Evolutionary conservation across 2,888 invertebrate genomes (phyloP).

Genomic region (Stomorhina lunata): DNA sequence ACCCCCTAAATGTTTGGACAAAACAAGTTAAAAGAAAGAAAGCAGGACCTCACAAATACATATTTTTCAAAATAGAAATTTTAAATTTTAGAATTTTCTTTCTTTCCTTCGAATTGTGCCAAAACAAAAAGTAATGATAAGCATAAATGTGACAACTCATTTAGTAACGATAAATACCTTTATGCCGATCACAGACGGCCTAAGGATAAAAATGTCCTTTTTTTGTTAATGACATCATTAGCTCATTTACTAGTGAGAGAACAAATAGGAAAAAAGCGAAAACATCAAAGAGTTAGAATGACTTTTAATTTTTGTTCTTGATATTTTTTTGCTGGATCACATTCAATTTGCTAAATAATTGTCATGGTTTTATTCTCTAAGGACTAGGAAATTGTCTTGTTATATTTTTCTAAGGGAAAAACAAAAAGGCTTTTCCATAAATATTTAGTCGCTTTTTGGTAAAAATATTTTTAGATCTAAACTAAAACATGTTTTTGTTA

Average conservation of each 20-base stretch:
- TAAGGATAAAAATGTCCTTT: not conserved
- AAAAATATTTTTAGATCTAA: constrained; percentile 60
- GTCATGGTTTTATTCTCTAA: not conserved
- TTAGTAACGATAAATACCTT: constrained; percentile 42
- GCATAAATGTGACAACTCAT: constrained; percentile 63
- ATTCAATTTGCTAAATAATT: not conserved
- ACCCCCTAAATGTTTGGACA: constrained; percentile 48
- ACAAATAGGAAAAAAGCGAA: constrained; percentile 7
- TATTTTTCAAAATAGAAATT: not conserved
- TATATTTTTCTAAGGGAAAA: not conserved
- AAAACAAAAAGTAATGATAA: constrained; percentile 46
- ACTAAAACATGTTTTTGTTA: constrained; percentile 40
- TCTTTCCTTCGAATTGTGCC: not conserved
- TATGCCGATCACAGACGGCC: not conserved
- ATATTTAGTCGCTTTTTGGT: constrained; percentile 63
- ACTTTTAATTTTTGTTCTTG: constrained; percentile 11
- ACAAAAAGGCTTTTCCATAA: constrained; percentile 47
- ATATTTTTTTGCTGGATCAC: constrained; percentile 35
- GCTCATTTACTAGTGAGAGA: constrained; percentile 18
- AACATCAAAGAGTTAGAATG: constrained; percentile 61
- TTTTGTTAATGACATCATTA: constrained; percentile 66
- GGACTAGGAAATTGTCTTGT: not conserved
- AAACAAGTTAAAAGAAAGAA: not conserved
- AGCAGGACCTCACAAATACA: constrained; percentile 51
- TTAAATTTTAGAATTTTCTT: not conserved